These are phyloP conservation scores for Cephalopholis sonnerati DNA, from an alignment of 2,113 vertebrate genomes.

Conservation along the genomic window DNA sequence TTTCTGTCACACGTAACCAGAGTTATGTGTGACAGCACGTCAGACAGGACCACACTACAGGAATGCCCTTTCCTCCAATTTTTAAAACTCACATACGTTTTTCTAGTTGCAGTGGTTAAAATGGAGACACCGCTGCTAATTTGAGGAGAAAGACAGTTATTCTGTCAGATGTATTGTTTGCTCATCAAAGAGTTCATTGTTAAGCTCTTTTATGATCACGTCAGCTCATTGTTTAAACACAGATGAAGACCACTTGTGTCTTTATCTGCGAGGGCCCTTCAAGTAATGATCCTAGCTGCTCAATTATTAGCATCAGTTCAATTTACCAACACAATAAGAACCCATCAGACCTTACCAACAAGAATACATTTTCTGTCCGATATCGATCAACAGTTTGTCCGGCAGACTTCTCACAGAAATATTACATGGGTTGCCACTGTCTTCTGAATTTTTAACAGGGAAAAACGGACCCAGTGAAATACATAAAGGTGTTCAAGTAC, in stretches of 20 bases:
- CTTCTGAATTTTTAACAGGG: neutral
- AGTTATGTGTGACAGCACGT: neutral
- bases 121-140: neutral
- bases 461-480: too few relatives aligned
- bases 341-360: neutral
- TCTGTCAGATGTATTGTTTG: neutral
- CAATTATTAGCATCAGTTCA: neutral
- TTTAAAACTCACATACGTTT: neutral
- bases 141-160: too few relatives aligned
- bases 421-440: neutral
- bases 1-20: neutral
- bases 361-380: neutral
- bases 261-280: neutral
- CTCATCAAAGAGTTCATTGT: neutral
- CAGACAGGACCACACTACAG: neutral
- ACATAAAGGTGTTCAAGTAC: neutral
- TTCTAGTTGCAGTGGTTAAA: neutral
- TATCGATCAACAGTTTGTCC: neutral
- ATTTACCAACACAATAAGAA: neutral
- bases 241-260: too few relatives aligned
- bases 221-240: neutral
- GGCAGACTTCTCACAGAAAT: neutral
- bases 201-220: neutral
- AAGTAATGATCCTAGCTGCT: neutral
- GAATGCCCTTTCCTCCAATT: neutral